Evolutionary conservation across 2,888 invertebrate genomes (phyloP), one percentile per base, ranked within the genome.

Genomic region (Phyllotreta striolata): DNA sequence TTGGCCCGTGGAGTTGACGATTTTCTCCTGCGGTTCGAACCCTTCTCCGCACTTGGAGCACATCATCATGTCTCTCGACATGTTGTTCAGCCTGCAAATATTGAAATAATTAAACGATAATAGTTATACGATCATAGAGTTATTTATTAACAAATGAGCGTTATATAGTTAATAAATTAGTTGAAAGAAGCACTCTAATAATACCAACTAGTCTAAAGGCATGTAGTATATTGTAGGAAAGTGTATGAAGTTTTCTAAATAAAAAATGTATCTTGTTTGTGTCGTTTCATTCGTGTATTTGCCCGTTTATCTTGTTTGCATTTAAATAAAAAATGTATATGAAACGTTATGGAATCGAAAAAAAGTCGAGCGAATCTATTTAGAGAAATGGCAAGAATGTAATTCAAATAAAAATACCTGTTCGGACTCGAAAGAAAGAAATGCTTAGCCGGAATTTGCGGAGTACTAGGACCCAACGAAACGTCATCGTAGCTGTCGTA

Each of bases 1-100:
- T 83, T 98, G 97, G 62, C 98, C 98, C 78, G 95, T 95, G 0
- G 98, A 96, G 83, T 99, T 99, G 63, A 99, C 97, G 79, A 99
- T 98, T 83, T 98, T 97, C 81, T 99, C 98, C 79, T 96, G 92
- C 13, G 95, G 87, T 76, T 95, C 95, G 83, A 99, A 99, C 3
- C 96, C 96, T 77, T 98, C 97, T 66, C 92, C 90, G 83, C 99
- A 99, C 63, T 97, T 92, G 77, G 93, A 91, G 84, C 98, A 98
- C 78, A 91, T 90, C 92, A 96, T 96, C 78, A 91, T 92, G 79
- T 93, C 93, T 81, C 96, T 83, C 70, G 95, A 92, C 94, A 95
- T 94, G 69, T 81, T 83, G 70, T 84, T 83, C 70, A 86, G 80
- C 72, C 83, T 85, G 70, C 6, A 77, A 77, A 66, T 70, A 66